phyloP scores from a whole-genome alignment of 2,113 vertebrate genomes.

The Polypterus bichir region DNA sequence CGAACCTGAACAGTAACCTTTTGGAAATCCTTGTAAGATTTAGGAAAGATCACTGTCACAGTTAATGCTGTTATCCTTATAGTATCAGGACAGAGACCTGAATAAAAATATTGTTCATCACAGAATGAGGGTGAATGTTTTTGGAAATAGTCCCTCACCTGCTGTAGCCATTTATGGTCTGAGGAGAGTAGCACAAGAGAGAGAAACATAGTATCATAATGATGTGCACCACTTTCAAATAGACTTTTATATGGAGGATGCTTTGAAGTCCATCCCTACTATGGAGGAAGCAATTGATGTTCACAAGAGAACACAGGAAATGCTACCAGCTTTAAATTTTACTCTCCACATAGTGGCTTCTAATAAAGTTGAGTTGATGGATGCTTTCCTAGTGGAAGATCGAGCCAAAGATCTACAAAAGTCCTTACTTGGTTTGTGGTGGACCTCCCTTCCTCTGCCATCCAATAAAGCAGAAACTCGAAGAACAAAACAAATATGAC shows the following conservation, averaged over 20 bases:
- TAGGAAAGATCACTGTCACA: not conserved
- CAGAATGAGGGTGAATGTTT: not conserved
- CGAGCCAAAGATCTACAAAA: too few species aligned
- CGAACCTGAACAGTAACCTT: slow-evolving; percentile 6
- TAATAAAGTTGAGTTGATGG: too few species aligned
- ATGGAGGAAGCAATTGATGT: not conserved
- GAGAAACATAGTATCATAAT: not conserved
- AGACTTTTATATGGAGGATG: slow-evolving; percentile 1
- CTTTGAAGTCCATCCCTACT: not conserved
- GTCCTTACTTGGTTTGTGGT: too few species aligned
- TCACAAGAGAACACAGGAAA: not conserved
- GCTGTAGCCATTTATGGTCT: too few species aligned
- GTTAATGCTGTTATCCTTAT: not conserved
- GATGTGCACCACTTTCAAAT: not conserved
- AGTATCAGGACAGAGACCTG: slow-evolving; percentile 4
- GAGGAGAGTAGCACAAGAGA: not conserved
- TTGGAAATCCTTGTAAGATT: slow-evolving; percentile 5
- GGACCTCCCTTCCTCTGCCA: too few species aligned
- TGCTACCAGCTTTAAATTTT: not conserved
- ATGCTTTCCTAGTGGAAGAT: too few species aligned
- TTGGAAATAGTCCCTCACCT: not conserved
- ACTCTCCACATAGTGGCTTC: not conserved
- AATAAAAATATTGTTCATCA: slow-evolving; percentile 1
- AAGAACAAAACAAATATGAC: too few species aligned
- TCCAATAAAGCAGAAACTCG: too few species aligned